These are phyloP conservation scores for mouse (Mus musculus) DNA, from an alignment of 2,113 vertebrate genomes.

Conservation along the genomic window GRCm39 chr12:7588501-7589000, in stretches of 20 bases:
- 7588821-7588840: conserved; percentile 36
- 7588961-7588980: neutral
- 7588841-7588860: neutral
- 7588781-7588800: conserved; percentile 52
- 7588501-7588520: neutral
- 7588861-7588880: conserved; percentile 27
- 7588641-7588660: neutral
- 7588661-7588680: neutral
- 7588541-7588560: neutral
- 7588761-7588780: conserved; percentile 43
- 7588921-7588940: neutral
- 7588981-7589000: conserved; percentile 11
- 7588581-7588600: neutral
- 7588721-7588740: conserved; percentile 38
- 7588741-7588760: conserved; percentile 44
- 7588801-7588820: conserved; percentile 32
- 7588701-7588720: conserved; percentile 37
- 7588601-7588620: neutral
- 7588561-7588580: neutral
- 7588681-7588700: conserved; percentile 6
- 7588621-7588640: neutral
- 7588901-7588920: conserved; percentile 15
- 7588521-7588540: neutral
- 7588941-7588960: neutral
- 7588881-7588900: conserved; percentile 7